Evolutionary conservation across 2,888 invertebrate genomes (phyloP).

Genomic region (Drosophila longiperda): DNA sequence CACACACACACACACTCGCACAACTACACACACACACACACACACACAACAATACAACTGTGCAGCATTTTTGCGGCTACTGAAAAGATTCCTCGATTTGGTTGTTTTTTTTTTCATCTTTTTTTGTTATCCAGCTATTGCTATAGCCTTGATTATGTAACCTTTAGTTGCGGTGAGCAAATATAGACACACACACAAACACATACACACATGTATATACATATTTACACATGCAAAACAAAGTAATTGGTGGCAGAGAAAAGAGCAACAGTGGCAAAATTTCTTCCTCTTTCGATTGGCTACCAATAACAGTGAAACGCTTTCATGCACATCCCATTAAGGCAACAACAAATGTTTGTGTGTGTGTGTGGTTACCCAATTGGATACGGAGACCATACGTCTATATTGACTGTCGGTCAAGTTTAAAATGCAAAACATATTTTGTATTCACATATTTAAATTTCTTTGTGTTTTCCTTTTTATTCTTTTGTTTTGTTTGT

Average conservation of each 20-base stretch:
- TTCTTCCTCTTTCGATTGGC: conserved; percentile 49
- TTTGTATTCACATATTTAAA: conserved; percentile 51
- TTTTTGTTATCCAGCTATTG: conserved; percentile 35
- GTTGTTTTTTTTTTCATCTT: conserved; percentile 18
- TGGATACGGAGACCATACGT: conserved; percentile 31
- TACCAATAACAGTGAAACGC: conserved; percentile 59
- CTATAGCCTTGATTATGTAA: conserved; percentile 63
- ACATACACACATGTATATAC: not conserved
- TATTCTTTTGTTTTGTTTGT: not conserved
- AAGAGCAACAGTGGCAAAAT: conserved; percentile 35
- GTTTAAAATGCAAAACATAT: conserved; percentile 66
- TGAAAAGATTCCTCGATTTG: conserved; percentile 41
- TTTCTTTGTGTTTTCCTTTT: conserved; percentile 20
- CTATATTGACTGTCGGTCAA: conserved; percentile 68
- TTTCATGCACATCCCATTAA: conserved; percentile 17
- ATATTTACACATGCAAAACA: conserved; percentile 26
- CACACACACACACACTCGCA: too few relatives aligned
- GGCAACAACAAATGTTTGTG: conserved; percentile 3
- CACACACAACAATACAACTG: conserved; percentile 38
- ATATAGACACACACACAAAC: conserved; percentile 14
- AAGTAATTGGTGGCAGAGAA: conserved; percentile 55
- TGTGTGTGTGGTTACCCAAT: conserved; percentile 29
- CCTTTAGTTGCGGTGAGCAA: conserved; percentile 43
- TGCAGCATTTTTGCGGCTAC: conserved; percentile 50
- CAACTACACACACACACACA: conserved; percentile 11